Evolutionary conservation across 2,113 vertebrate species (phyloP).

Genomic region (Albula glossodonta): DNA sequence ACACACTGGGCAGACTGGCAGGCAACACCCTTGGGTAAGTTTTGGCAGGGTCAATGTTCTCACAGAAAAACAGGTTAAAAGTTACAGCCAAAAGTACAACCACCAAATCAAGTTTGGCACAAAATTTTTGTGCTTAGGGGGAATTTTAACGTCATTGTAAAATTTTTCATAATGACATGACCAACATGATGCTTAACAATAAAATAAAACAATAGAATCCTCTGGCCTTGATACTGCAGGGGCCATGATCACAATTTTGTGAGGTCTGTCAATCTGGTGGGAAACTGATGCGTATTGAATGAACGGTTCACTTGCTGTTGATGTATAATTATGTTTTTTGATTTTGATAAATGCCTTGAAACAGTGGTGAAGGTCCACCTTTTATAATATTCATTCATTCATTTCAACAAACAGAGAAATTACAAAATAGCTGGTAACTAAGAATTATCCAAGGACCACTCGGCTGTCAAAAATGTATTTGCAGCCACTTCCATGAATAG

Average conservation of each 20-base stretch:
- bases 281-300: not conserved
- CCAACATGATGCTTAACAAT: not conserved
- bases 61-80: slow-evolving; percentile 31
- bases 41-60: slow-evolving; percentile 68
- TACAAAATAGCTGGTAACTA: not conserved
- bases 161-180: not conserved
- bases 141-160: not conserved
- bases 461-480: not conserved
- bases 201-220: not conserved
- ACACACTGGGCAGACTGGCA: slow-evolving; percentile 99
- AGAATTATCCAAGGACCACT: not conserved
- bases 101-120: not conserved
- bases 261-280: not conserved
- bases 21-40: slow-evolving; percentile 99
- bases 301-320: not conserved
- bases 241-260: not conserved
- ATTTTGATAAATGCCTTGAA: not conserved
- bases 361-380: not conserved
- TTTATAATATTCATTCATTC: not conserved
- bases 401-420: not conserved
- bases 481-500: not conserved
- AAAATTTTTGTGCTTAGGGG: not conserved
- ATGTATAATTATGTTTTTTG: not conserved
- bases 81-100: not conserved
- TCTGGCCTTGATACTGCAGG: not conserved